Evolutionary conservation across 2,888 invertebrate genomes (phyloP).

Genomic region (Scaptomyza parva): DNA sequence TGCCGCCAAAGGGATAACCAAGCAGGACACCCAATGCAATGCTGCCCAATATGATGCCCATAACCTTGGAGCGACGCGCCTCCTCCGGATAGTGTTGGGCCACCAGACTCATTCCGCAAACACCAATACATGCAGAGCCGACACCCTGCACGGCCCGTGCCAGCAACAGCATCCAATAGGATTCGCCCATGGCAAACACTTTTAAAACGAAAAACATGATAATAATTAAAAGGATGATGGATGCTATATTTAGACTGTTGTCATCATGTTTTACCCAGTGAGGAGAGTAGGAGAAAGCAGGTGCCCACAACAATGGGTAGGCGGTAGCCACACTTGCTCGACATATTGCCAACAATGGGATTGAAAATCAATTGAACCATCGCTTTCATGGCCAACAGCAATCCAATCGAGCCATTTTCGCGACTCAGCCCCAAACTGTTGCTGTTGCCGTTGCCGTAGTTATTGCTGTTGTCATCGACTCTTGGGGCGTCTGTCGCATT

Average conservation of each 20-base stretch:
- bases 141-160: slow-evolving; percentile 92
- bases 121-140: slow-evolving; percentile 91
- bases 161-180: slow-evolving; percentile 88
- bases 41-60: slow-evolving; percentile 93
- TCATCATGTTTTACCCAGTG: slow-evolving; percentile 87
- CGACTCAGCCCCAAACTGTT: slow-evolving; percentile 85
- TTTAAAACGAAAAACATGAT: slow-evolving; percentile 19
- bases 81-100: slow-evolving; percentile 86
- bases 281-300: slow-evolving; percentile 88
- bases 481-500: slow-evolving; percentile 42
- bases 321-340: slow-evolving; percentile 88
- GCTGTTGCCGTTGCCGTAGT: slow-evolving; percentile 22
- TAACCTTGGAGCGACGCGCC: slow-evolving; percentile 87
- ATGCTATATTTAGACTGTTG: slow-evolving; percentile 1
- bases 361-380: slow-evolving; percentile 92
- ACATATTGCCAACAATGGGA: slow-evolving; percentile 90
- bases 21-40: slow-evolving; percentile 92
- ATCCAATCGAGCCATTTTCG: slow-evolving; percentile 89
- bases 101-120: slow-evolving; percentile 92
- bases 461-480: slow-evolving; percentile 46
- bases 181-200: slow-evolving; percentile 92
- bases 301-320: slow-evolving; percentile 89
- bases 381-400: slow-evolving; percentile 91
- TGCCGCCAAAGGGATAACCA: slow-evolving; percentile 93
- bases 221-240: slow-evolving; percentile 23